Conservation (phyloP, 2,888 invertebrate species). For the Calameuta pallipes region DNA sequence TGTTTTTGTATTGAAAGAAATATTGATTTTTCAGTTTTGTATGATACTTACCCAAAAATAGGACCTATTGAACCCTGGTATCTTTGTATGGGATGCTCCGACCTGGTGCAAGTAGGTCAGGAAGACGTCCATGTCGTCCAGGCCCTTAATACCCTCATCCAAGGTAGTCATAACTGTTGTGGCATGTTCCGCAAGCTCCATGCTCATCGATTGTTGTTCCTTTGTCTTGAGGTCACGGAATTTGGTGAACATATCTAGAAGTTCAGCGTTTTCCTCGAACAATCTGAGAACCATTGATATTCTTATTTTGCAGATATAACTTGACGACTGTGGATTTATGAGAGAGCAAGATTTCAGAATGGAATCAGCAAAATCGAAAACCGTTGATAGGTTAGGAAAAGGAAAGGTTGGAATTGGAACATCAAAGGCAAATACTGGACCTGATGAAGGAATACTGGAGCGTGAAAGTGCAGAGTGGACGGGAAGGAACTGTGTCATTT, state of each 20-base stretch:
- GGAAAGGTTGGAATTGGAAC: not conserved
- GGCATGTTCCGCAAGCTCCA: conserved; percentile 88
- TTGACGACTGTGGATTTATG: not conserved
- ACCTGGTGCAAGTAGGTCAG: conserved; percentile 85
- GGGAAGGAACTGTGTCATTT: not conserved
- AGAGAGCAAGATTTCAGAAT: not conserved
- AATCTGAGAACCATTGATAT: conserved; percentile 71
- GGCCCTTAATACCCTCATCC: conserved; percentile 87
- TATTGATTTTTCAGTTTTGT: not conserved
- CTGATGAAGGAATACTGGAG: not conserved
- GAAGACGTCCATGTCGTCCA: conserved; percentile 88
- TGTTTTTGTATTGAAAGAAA: not conserved
- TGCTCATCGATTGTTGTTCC: conserved; percentile 83
- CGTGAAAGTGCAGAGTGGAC: not conserved
- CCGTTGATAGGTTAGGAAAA: not conserved
- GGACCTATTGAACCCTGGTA: conserved; percentile 87
- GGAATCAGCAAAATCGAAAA: too few relatives aligned
- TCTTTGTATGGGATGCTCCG: conserved; percentile 84
- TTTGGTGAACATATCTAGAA: conserved; percentile 83
- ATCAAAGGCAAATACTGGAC: not conserved
- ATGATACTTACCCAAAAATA: conserved; percentile 85
- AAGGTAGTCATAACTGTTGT: conserved; percentile 90
- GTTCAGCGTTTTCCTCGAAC: conserved; percentile 86
- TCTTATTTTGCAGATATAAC: not conserved
- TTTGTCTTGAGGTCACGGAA: conserved; percentile 82